A percentile compares a stretch with the other conserved stretches of the same genome.
Conservation (phyloP, 2,797 vertebrate genomes). For the Telmatherina bonti region DNA sequence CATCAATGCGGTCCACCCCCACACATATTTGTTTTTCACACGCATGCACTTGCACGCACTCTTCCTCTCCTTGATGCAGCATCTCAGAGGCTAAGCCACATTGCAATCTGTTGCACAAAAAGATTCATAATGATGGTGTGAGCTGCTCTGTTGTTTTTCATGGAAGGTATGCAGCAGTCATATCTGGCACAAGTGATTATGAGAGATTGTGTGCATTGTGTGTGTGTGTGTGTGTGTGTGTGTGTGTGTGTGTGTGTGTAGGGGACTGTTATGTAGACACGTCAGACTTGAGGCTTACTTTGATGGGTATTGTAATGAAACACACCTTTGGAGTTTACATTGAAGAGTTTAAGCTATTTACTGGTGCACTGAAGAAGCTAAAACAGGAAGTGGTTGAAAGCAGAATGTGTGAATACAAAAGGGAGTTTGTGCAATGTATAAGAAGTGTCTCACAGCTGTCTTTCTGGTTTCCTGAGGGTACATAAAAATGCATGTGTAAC, state of each 20-base stretch:
- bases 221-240: neutral
- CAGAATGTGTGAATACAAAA: constrained; percentile 2
- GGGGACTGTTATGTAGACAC: constrained; percentile 3
- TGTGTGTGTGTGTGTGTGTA: neutral
- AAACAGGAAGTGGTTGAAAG: constrained; percentile 66
- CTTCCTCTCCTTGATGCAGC: constrained; percentile 33
- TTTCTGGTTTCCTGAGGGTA: constrained; percentile 43
- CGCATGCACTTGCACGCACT: constrained; percentile 5
- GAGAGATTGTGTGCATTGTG: too few species aligned
- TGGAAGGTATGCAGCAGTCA: neutral
- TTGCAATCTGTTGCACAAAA: constrained; percentile 23
- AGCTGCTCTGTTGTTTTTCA: neutral
- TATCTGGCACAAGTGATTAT: neutral
- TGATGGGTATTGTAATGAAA: constrained; percentile 27
- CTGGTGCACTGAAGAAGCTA: constrained; percentile 30
- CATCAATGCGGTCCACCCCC: constrained; percentile 21
- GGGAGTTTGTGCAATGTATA: constrained; percentile 21
- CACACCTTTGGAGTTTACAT: constrained; percentile 19
- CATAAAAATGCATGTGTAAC: constrained; percentile 1
- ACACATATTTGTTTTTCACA: constrained; percentile 2
- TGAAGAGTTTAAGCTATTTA: constrained; percentile 24
- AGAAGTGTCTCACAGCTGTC: constrained; percentile 34
- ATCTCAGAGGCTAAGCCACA: constrained; percentile 17
- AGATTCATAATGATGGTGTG: neutral
- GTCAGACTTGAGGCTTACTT: constrained; percentile 13